Evolutionary conservation across 2,888 invertebrate genomes (phyloP).

Genomic region (Octodonta nipae): DNA sequence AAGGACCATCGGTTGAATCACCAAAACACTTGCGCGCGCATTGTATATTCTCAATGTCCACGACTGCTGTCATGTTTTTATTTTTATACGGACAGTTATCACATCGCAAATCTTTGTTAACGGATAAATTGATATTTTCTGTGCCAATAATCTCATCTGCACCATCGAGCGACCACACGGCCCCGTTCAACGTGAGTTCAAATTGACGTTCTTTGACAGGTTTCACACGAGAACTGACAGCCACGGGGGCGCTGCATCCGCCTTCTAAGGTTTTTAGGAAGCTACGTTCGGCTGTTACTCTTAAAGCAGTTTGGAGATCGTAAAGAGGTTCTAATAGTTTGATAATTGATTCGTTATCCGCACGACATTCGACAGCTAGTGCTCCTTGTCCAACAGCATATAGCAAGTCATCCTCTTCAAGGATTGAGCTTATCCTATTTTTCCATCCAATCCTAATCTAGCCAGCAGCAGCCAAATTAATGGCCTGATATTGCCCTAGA

Average conservation of each 20-base stretch:
- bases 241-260: constrained; percentile 92
- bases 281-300: constrained; percentile 76
- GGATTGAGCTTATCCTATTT: constrained; percentile 58
- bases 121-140: constrained; percentile 18
- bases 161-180: constrained; percentile 85
- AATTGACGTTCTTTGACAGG: constrained; percentile 23
- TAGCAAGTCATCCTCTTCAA: constrained; percentile 64
- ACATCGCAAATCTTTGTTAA: constrained; percentile 22
- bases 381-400: constrained; percentile 96
- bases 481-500: constrained; percentile 51
- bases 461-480: constrained; percentile 82
- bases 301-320: constrained; percentile 64
- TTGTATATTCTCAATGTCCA: constrained; percentile 25
- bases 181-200: constrained; percentile 53
- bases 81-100: constrained; percentile 27
- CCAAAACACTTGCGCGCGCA: constrained; percentile 18
- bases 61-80: constrained; percentile 14
- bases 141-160: constrained; percentile 48
- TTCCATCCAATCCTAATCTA: constrained; percentile 80
- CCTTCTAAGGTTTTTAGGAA: constrained; percentile 65
- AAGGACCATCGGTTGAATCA: constrained; percentile 15
- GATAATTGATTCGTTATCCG: constrained; percentile 53
- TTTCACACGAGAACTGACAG: constrained; percentile 53
- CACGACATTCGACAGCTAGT: constrained; percentile 83
- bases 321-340: constrained; percentile 59